Evolutionary conservation across 2,113 vertebrate genomes (phyloP).

Genomic region (Acrocephalus arundinaceus): DNA sequence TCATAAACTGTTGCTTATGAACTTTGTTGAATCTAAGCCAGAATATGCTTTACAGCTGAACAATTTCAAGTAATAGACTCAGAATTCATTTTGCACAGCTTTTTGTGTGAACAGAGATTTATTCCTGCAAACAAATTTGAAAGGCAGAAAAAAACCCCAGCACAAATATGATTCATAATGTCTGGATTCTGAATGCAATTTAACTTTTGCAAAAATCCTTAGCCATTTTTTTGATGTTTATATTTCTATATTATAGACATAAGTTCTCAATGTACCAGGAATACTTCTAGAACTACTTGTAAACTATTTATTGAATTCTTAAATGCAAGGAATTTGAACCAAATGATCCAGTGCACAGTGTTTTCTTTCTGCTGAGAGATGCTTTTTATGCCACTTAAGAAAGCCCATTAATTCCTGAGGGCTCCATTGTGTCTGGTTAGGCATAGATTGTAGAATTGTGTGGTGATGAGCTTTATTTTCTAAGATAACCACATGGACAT

Average conservation of each 20-base stretch:
- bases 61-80: background rate
- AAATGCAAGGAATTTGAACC: background rate
- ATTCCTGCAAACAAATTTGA: background rate
- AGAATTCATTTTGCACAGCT: background rate
- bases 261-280: background rate
- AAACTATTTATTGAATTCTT: background rate
- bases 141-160: background rate
- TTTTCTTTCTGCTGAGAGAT: background rate
- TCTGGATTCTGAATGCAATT: background rate
- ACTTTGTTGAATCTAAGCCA: background rate
- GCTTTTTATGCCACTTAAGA: background rate
- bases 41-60: conserved; percentile 1
- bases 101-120: background rate
- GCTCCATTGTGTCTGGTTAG: conserved; percentile 5
- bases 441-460: background rate
- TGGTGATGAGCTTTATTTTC: conserved; percentile 17
- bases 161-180: background rate
- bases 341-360: background rate
- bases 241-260: background rate
- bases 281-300: background rate
- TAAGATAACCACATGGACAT: conserved; percentile 28
- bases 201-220: background rate
- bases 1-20: background rate
- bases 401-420: conserved; percentile 24
- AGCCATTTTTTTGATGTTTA: background rate